Evolutionary conservation across 2,888 invertebrate species (phyloP), one percentile per base, ranked within the genome.

Genomic region (Brenthis daphne): DNA sequence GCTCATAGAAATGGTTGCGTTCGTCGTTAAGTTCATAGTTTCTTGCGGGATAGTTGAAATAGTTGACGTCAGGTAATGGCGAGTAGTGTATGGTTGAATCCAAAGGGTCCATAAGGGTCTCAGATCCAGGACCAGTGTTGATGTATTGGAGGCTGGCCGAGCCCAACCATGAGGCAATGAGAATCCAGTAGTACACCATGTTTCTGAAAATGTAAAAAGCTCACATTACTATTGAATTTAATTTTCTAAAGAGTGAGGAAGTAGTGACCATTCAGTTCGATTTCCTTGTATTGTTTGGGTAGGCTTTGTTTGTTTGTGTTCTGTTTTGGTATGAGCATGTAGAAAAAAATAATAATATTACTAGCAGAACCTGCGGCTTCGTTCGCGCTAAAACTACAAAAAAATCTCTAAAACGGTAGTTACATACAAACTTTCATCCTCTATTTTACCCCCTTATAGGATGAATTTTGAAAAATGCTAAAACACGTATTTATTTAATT

Each of bases 171-270:
- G 88, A 84, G 74, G 84, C 80, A 75, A 91, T 80, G 73, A 92
- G 80, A 50, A 92, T 82, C 89, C 87, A 88, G 69, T 85, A 87
- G 77, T 82, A 82, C 63, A 84, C 80, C 92, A 92, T 92, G 75
- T 54, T 88, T 85, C 91, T 90, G 90, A 20, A 86, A 88, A 71
- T n/a, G 71, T 68, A 60, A 16, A 60, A 51, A 37, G 13, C 14
- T 57, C n/a, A 13, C 16, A 50, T 57, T 65, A 65, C 6, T 16
- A 14, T 50, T 5, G 24, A 64, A 29, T 20, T 13, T 0, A 50
- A 13, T 43, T 43, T 37, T 6, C 29, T 6, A 1, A 51, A n/a
- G 3, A 51, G n/a, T n/a, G 6, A 14, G n/a, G 51, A 51, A 8
- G 12, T 16, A 51, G n/a, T 43, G 37, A 37, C 8, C 37, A 11